Percentiles rank a stretch among this genome's conserved stretches.
phyloP scores from a whole-genome alignment of 2,888 invertebrate genomes.

The Mechanitis messenoides region DNA sequence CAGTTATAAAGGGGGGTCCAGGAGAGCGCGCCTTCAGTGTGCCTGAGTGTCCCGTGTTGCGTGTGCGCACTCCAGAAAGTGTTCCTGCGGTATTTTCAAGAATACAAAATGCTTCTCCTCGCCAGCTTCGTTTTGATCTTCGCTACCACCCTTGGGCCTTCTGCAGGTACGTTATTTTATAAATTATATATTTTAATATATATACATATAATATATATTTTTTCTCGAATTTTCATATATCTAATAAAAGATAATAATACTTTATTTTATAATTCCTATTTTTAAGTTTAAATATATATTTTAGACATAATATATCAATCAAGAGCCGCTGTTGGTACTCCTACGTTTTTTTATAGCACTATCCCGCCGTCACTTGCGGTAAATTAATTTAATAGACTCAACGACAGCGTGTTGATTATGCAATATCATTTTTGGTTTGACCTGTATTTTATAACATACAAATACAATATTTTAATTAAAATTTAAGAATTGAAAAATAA shows the following conservation, averaged over 20 bases:
- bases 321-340: background rate
- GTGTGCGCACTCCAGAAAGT: constrained; percentile 60
- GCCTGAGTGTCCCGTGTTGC: constrained; percentile 72
- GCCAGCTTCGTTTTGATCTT: constrained; percentile 74
- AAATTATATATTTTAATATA: constrained; percentile 6
- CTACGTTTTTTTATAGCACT: background rate
- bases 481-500: constrained; percentile 3
- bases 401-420: constrained; percentile 16
- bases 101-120: constrained; percentile 66
- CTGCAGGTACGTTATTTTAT: constrained; percentile 67
- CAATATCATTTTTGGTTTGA: constrained; percentile 12
- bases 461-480: background rate
- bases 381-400: constrained; percentile 19
- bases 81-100: constrained; percentile 42
- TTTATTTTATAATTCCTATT: no score
- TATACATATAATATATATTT: constrained; percentile 6
- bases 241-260: background rate
- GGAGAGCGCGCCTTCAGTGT: constrained; percentile 73
- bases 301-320: no score
- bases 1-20: constrained; percentile 73
- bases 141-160: constrained; percentile 70
- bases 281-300: no score
- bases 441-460: background rate
- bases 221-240: constrained; percentile 9
- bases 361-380: constrained; percentile 10